A percentile compares a stretch with the other conserved stretches of the same genome.
These are phyloP conservation scores for Pogonognathellus flavescens DNA, from an alignment of 1,140 invertebrate species.

Conservation along the genomic window DNA sequence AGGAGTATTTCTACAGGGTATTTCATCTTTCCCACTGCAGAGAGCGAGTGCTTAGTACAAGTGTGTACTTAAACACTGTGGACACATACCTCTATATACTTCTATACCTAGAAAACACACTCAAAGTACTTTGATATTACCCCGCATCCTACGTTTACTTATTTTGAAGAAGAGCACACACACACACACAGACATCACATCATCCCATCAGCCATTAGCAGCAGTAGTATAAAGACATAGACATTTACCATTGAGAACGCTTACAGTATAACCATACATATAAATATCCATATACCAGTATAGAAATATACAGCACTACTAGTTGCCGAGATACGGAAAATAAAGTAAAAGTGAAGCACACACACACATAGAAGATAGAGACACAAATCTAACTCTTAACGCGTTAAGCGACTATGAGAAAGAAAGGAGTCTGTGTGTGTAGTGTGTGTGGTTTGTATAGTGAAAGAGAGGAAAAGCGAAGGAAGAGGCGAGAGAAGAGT, in stretches of 20 bases:
- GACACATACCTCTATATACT: neutral
- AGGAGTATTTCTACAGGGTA: neutral
- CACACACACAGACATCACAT: slow-evolving; percentile 6
- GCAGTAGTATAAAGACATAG: slow-evolving; percentile 28
- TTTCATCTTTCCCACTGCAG: neutral
- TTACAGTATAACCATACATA: neutral
- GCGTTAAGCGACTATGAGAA: too few relatives aligned
- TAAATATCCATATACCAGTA: neutral
- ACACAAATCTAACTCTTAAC: too few relatives aligned
- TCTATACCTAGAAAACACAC: too few relatives aligned
- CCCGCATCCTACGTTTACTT: neutral
- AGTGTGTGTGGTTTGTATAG: too few relatives aligned
- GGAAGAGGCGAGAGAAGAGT: slow-evolving; percentile 19
- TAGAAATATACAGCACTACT: too few relatives aligned
- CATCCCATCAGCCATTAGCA: slow-evolving; percentile 35
- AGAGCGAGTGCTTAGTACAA: neutral
- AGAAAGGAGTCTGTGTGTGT: too few relatives aligned
- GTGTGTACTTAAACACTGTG: neutral
- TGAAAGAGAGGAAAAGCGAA: neutral
- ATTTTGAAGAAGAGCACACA: slow-evolving; percentile 12
- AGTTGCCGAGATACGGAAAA: neutral
- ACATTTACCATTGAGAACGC: slow-evolving; percentile 1
- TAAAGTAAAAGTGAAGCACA: slow-evolving; percentile 1
- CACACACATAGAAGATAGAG: neutral
- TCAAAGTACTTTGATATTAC: neutral